phyloP scores from a whole-genome alignment of 1,140 invertebrate genomes.

The Drosophila cardini region DNA sequence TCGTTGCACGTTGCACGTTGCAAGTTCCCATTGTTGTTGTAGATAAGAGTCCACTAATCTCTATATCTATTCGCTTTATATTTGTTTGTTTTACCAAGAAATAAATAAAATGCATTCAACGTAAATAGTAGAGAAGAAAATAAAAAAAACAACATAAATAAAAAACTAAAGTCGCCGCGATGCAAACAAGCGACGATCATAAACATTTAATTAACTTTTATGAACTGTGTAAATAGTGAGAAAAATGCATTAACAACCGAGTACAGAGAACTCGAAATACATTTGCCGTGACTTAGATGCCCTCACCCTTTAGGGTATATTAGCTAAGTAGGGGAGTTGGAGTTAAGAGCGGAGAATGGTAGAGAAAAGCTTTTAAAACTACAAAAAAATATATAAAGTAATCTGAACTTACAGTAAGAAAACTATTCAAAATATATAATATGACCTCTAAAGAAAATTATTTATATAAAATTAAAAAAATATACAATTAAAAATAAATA shows the following conservation, averaged over 20 bases:
- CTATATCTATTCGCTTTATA: conserved; percentile 54
- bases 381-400: no score
- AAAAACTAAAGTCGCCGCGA: conserved; percentile 34
- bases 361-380: no score
- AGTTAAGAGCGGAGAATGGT: no score
- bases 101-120: conserved; percentile 62
- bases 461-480: background rate
- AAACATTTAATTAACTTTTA: conserved; percentile 84
- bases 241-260: conserved; percentile 60
- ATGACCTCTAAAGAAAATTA: no score
- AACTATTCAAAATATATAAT: no score
- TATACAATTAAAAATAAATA: background rate
- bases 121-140: conserved; percentile 20
- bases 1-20: conserved; percentile 51
- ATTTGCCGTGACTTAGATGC: conserved; percentile 16
- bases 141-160: conserved; percentile 19
- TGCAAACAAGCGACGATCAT: conserved; percentile 57
- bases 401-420: no score
- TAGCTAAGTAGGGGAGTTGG: background rate
- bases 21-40: conserved; percentile 18
- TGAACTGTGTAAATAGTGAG: conserved; percentile 73
- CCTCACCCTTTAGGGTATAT: conserved; percentile 12
- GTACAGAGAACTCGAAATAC: conserved; percentile 40
- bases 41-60: conserved; percentile 72
- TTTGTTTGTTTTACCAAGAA: conserved; percentile 76